A percentile compares a stretch with the other conserved stretches of the same genome.
These are phyloP conservation scores for Falco peregrinus DNA, from an alignment of 2,797 vertebrate species.

Conservation along the genomic window DNA sequence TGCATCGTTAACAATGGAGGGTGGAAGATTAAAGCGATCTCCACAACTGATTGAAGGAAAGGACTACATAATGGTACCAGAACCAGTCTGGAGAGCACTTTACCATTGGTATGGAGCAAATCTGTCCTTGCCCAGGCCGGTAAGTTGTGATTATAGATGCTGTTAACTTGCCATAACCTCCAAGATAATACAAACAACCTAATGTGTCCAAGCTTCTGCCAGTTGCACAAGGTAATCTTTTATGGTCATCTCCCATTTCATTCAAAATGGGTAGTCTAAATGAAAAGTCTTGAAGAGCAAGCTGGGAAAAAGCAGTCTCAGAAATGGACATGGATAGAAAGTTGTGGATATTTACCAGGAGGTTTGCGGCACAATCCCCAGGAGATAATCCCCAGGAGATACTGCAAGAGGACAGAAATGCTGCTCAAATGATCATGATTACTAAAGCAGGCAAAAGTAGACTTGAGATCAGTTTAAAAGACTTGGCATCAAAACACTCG, in stretches of 20 bases:
- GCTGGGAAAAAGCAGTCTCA: not conserved
- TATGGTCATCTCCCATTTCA: not conserved
- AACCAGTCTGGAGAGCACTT: conserved; percentile 97
- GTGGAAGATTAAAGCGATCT: conserved; percentile 89
- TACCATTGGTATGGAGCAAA: conserved; percentile 99
- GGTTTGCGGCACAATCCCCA: not conserved
- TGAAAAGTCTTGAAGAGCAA: not conserved
- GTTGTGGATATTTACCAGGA: not conserved
- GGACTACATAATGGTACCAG: conserved; percentile 94
- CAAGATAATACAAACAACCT: not conserved
- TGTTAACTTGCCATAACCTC: not conserved
- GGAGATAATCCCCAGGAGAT: not conserved
- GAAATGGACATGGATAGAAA: not conserved
- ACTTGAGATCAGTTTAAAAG: not conserved
- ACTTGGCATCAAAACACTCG: not conserved
- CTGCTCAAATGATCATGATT: not conserved
- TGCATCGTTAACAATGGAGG: conserved; percentile 94
- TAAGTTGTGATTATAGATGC: conserved; percentile 74
- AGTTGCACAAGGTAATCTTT: not conserved
- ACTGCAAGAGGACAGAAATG: not conserved
- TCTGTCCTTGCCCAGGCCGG: conserved; percentile 93
- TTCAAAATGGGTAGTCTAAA: not conserved
- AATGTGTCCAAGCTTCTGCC: not conserved
- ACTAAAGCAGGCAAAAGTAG: not conserved
- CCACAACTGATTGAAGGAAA: conserved; percentile 82